Base-by-base conservation (phyloP, 1,140 invertebrate genomes). In the Cherax quadricarinatus region DNA sequence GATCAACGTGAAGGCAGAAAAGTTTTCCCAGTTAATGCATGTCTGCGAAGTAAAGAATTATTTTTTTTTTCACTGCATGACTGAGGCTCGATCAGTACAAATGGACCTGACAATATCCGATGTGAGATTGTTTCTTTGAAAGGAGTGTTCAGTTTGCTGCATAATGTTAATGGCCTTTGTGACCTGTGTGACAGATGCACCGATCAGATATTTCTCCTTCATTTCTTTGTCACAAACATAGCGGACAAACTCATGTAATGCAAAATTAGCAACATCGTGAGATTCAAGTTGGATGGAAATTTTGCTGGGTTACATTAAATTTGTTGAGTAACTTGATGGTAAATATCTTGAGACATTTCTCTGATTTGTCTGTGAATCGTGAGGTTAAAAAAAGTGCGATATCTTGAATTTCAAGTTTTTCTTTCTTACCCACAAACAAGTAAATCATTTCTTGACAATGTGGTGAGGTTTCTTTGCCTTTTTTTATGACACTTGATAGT, bases 251-350 rank as follows among this genome's bases (percentile, higher is more conserved):
- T 53, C 86, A 78, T 78, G 41, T 3, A 75, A 41, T 87, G 24
- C 30, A 49, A 49, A 78, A 41, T 41, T 41, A 87, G 70, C 66
- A 53, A 87, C 86, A 87, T 87, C 86, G 53, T 10, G 24, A 1
- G 41, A n/a, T 87, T 88, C 51, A 80, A 80, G 73, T 62, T 80
- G 86, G 51, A 80, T 41, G 62, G 75, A 80, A 16, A 88, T 57
- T 80, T 88, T 81, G 53, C 73, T 79, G 86, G 86, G 53, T n/a
- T 88, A 88, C 75, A 79, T 81, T 80, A 80, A 12, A 88, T 88
- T 9, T 88, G 75, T 88, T 80, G 78, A 41, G 2, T 41, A 41
- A 41, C 30, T 41, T 41, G 30, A 41, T 41, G 30, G 30, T 2
- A 41, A 41, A 41, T 41, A 41, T 88, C 86, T 88, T 78, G 75